Evolutionary conservation across 2,888 invertebrate genomes (phyloP), one percentile per base, ranked within the genome.

Genomic region (Cephus runcator): DNA sequence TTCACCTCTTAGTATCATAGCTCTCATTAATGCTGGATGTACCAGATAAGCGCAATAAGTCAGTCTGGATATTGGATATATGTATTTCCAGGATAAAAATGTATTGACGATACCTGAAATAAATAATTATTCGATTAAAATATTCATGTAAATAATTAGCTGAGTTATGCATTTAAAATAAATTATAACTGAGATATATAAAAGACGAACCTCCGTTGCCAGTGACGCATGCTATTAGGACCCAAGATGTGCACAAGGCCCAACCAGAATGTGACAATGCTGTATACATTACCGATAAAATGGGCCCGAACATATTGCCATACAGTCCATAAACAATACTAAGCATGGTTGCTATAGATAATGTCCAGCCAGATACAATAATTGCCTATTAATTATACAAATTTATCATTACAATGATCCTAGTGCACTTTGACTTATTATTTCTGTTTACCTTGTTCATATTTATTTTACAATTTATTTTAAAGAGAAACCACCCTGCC

Each of bases 21-120:
- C 83, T 12, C 93, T 90, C 30, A 93, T 92, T 1, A 93, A 83
- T 0, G 92, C 87, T 0, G 93, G 93, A 88, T 94, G 94, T 73
- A 94, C 84, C 82, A 95, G 87, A 81, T 94, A 90, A 76, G 92
- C 90, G 84, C 93, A 92, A 87, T 93, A 94, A 79, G 93, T 92
- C 35, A 94, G 87, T 78, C 94, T 92, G 77, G 94, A 94, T 69
- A 94, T 86, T 0, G 93, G 93, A 35, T 93, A 93, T 75, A 93
- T 86, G 69, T 89, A 86, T 30, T 92, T 92, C 80, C 92, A 92
- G 31, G 92, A 92, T 9, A 94, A 84, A 11, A 93, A 36, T 15
- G 89, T 90, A 0, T 93, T 92, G n/a, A 92, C 89, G 1, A 88
- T 34, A 4, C 91, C 93, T 94, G 87, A 4, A 87, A 87, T 12